Evolutionary conservation across 2,888 invertebrate species (phyloP), one percentile per base, ranked within the genome.

Genomic region (Drosophila anomalata): DNA sequence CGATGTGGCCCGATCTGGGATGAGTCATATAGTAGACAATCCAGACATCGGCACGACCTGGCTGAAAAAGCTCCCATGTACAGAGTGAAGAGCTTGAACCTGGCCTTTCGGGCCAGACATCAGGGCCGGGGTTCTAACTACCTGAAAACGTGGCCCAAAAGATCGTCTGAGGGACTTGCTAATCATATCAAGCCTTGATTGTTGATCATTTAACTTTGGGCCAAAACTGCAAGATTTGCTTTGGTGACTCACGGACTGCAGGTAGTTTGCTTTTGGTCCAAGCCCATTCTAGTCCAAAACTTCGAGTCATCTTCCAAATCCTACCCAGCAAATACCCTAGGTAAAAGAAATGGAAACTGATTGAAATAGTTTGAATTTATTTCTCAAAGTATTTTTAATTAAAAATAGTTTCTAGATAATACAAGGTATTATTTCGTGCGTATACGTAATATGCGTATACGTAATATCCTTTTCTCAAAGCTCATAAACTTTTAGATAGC

Each of bases 171-270:
- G 47, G 53, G 66, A 80, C 69, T 81, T 77, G 87, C 87, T 84
- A 87, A 84, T 87, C 87, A 81, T 84, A 87, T 84, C 82, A 77
- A 75, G 75, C 82, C 77, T 70, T 29, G 84, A 77, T 75, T 81
- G 79, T 69, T 72, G 75, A 76, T 76, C 61, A 62, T 70, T 83
- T 75, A 77, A 72, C 73, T 70, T 42, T 52, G 67, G 5, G 39
- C 46, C 33, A 20, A 41, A 63, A 63, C 57, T 61, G 42, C 58
- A 65, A 61, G 65, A 75, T 66, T 65, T 57, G 56, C 58, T 50
- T 53, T 55, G 68, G 66, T 84, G 87, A 80, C 50, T 79, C 87
- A 87, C 56, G 20, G 44, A 52, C 55, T 62, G 56, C 70, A 70
- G 70, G 67, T 68, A 65, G 71, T 51, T 72, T 33, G 63, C 36